These are phyloP conservation scores for Myripristis jacobus DNA, from an alignment of 2,797 vertebrate species.

Conservation along the genomic window DNA sequence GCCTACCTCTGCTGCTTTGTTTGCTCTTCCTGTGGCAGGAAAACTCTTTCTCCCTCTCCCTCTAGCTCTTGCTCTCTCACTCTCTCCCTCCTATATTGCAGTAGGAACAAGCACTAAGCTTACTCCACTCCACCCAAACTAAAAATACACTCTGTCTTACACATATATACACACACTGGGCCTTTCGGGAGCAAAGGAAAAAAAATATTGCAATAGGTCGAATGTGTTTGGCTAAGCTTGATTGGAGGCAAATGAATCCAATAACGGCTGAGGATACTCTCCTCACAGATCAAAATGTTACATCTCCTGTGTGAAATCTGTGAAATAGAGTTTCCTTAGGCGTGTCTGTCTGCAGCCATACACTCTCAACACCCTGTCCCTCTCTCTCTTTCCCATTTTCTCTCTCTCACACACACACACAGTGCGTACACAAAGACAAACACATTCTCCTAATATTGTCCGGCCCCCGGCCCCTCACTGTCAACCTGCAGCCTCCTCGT, in stretches of 20 bases:
- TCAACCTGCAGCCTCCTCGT: constrained; percentile 33
- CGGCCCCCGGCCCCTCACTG: constrained; percentile 24
- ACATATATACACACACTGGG: too few species aligned
- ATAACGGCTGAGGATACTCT: constrained; percentile 33
- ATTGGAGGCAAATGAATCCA: constrained; percentile 28
- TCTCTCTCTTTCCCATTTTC: neutral
- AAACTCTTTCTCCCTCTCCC: constrained; percentile 30
- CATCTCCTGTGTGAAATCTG: constrained; percentile 41
- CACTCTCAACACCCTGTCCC: constrained; percentile 21
- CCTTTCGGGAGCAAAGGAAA: neutral
- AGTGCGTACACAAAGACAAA: neutral
- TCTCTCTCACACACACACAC: neutral
- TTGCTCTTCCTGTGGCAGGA: constrained; percentile 70
- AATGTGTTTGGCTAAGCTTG: neutral
- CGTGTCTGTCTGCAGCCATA: constrained; percentile 25
- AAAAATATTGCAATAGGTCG: neutral
- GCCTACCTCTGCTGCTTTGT: constrained; percentile 56
- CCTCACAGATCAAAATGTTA: constrained; percentile 41
- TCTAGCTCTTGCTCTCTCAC: neutral
- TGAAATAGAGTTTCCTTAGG: constrained; percentile 18
- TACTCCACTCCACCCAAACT: constrained; percentile 6
- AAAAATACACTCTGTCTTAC: constrained; percentile 1
- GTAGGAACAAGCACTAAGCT: constrained; percentile 19
- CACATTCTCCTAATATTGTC: neutral
- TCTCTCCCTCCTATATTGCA: constrained; percentile 7